These are phyloP conservation scores for Chymomyza procnemis DNA, from an alignment of 2,888 invertebrate genomes.

Conservation along the genomic window DNA sequence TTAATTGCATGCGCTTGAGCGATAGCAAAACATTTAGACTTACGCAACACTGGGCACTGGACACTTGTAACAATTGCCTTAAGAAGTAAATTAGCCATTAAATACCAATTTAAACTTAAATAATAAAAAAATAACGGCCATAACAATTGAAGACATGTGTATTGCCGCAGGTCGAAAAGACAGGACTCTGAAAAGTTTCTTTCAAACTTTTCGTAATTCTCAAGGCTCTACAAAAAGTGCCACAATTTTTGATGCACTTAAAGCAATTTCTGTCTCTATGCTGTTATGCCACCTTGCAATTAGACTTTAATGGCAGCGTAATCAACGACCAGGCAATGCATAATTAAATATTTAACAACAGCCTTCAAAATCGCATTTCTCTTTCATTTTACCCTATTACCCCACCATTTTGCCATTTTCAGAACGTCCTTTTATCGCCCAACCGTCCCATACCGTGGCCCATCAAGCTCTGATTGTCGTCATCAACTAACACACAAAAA, in stretches of 20 bases:
- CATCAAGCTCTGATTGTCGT: conserved; percentile 3
- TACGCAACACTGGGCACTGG: neutral
- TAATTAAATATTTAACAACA: conserved; percentile 67
- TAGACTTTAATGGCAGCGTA: conserved; percentile 24
- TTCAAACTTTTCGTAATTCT: neutral
- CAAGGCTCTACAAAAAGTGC: neutral
- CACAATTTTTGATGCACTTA: conserved; percentile 31
- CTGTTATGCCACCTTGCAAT: conserved; percentile 44
- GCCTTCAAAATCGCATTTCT: conserved; percentile 69
- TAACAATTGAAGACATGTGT: conserved; percentile 68
- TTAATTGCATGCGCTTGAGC: conserved; percentile 43
- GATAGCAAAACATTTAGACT: conserved; percentile 9
- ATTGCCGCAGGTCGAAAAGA: neutral
- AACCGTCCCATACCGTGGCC: neutral
- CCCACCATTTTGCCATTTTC: conserved; percentile 5
- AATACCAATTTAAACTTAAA: conserved; percentile 59
- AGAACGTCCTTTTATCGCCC: neutral
- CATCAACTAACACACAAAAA: conserved; percentile 32
- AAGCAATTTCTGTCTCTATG: conserved; percentile 34
- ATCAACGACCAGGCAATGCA: conserved; percentile 6
- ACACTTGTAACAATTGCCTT: conserved; percentile 11
- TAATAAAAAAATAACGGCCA: conserved; percentile 29
- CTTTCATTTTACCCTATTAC: conserved; percentile 50
- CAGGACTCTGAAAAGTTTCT: neutral
- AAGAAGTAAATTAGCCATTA: conserved; percentile 69